Base-by-base conservation (phyloP, 1,140 invertebrate genomes). In the Heliconius congener region DNA sequence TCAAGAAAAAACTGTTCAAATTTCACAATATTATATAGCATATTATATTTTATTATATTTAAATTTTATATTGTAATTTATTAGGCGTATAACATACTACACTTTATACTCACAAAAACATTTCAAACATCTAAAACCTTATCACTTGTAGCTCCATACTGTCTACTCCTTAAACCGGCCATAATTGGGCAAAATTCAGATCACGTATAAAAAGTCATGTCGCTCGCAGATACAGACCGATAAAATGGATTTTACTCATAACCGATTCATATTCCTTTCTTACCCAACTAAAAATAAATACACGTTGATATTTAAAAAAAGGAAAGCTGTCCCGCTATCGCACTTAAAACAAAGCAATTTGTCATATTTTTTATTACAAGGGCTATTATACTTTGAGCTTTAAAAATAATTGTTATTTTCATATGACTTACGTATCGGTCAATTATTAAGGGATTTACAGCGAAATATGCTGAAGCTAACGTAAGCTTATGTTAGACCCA, bases 161-260 rank as follows among this genome's bases (percentile, higher is more conserved):
- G 18, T 81, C 50, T 66, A 84, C 78, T 88, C 80, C 83, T 88
- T 85, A 83, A 83, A 87, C 84, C 83, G 76, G 70, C 83, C 78
- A 84, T 88, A 87, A 90, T 89, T 89, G 85, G 84, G 79, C 70
- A 81, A 75, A 73, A 91, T 91, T 91, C 90, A 74, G 84, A 89
- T 89, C 90, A 91, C 90, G 90, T 90, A 90, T 88, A 85, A 90
- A 87, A 86, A 91, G 84, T 85, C 81, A 77, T 88, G 90, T 91
- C 88, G 83, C 78, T 81, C 82, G 80, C 86, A 88, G 88, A 73
- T 73, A 84, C 80, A 83, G 82, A 81, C 84, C 83, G 88, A 87
- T 90, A 87, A 88, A 87, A 76, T 72, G 82, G 81, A 83, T 83
- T 87, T 84, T 83, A n/a, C n/a, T n/a, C n/a, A n/a, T n/a, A 87